Evolutionary conservation across 1,140 invertebrate species (phyloP), one percentile per base, ranked within the genome.

Genomic region (Drosophila ohnishii): DNA sequence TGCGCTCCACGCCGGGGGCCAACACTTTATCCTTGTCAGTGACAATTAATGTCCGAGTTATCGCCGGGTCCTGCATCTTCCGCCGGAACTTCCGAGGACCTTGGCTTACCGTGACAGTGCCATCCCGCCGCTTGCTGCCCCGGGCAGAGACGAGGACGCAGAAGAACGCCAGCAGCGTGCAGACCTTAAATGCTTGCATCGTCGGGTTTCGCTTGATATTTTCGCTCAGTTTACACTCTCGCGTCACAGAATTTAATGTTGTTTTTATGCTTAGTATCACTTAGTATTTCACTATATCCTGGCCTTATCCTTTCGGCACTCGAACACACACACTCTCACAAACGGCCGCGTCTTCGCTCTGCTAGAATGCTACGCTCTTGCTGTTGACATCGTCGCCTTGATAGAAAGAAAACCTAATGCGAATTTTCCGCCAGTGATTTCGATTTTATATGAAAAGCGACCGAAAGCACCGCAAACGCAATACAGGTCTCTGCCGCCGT

Each of bases 331-430:
- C 78, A 72, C 75, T 63, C 78, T 42, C 66, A 59, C 77, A 51
- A 51, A 71, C 76, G 55, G 39, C 65, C 70, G 83, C 83, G 78
- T 79, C 73, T 82, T 59, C 75, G 75, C 79, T 87, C 53, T 76
- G 60, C 83, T 72, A 61, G 76, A 66, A 61, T 70, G 66, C 66
- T 70, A 66, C 62, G 66, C 62, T 66, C 66, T 28, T 70, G 75
- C 75, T 69, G 87, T 83, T 90, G 90, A 91, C 90, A 91, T 91
- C 90, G 87, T 91, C 90, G 84, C 78, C 86, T 85, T 84, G 87
- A 89, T 80, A 62, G 78, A 89, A 90, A 83, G 77, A 91, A 91
- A 88, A 91, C 90, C 90, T 91, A 91, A 91, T 91, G 90, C 90
- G 90, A 91, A 86, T 91, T 91, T 90, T 85, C 81, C 84, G 90